These are phyloP conservation scores for Sternotherus odoratus DNA, from an alignment of 2,797 vertebrate genomes.

Conservation along the genomic window DNA sequence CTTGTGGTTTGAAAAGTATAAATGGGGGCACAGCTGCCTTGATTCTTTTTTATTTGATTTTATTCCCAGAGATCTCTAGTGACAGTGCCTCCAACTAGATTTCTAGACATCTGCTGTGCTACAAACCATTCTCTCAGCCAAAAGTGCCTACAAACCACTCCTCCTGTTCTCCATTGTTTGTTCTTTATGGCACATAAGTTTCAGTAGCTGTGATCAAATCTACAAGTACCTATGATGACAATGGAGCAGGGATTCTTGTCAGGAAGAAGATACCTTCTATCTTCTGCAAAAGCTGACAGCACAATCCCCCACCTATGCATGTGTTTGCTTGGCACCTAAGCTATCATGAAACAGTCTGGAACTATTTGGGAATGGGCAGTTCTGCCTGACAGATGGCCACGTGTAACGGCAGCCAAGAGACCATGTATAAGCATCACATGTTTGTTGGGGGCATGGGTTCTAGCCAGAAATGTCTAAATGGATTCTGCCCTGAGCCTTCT, in stretches of 20 bases:
- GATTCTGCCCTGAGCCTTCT: conserved; percentile 57
- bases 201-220: conserved; percentile 54
- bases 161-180: background rate
- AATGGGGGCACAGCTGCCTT: background rate
- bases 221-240: conserved; percentile 43
- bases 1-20: background rate
- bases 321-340: background rate
- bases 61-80: background rate
- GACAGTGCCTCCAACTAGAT: background rate
- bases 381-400: conserved; percentile 63
- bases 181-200: conserved; percentile 9
- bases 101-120: background rate
- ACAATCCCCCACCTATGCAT: background rate
- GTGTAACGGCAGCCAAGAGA: conserved; percentile 43
- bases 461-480: conserved; percentile 63
- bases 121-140: background rate
- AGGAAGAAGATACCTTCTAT: conserved; percentile 32
- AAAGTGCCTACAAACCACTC: conserved; percentile 30
- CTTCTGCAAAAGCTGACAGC: conserved; percentile 45
- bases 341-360: conserved; percentile 52
- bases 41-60: background rate
- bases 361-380: background rate
- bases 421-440: background rate
- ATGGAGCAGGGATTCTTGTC: background rate
- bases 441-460: conserved; percentile 23